Conservation (phyloP, 2,888 invertebrate species). For the Zelleria hepariella region DNA sequence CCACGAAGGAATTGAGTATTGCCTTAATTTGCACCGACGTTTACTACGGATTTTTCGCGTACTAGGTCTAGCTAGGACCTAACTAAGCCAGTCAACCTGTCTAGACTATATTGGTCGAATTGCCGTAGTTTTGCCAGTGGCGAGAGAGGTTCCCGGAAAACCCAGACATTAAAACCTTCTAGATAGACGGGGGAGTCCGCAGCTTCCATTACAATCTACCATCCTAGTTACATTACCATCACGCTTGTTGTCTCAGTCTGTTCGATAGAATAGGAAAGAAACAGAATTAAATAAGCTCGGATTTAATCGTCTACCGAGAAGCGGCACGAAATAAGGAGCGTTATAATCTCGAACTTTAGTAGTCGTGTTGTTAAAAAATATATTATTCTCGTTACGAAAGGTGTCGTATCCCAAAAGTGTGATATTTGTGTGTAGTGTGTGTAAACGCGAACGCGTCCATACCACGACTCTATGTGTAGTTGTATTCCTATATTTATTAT, state of each 20-base stretch:
- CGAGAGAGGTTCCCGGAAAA: too few relatives aligned
- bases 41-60: too few relatives aligned
- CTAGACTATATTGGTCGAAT: too few relatives aligned
- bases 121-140: too few relatives aligned
- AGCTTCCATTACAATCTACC: not conserved
- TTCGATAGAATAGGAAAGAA: too few relatives aligned
- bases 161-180: not conserved
- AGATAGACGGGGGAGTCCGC: not conserved
- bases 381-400: slow-evolving; percentile 16
- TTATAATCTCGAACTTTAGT: slow-evolving; percentile 24
- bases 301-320: not conserved
- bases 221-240: too few relatives aligned
- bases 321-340: slow-evolving; percentile 16
- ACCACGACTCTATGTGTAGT: slow-evolving; percentile 34
- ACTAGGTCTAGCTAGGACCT: too few relatives aligned
- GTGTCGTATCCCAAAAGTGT: slow-evolving; percentile 27
- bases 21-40: too few relatives aligned
- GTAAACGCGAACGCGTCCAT: not conserved
- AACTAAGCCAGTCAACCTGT: too few relatives aligned
- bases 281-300: not conserved
- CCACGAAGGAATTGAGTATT: too few relatives aligned
- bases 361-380: not conserved
- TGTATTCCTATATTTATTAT: slow-evolving; percentile 54
- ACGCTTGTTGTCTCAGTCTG: too few relatives aligned
- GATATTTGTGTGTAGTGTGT: slow-evolving; percentile 18